Evolutionary conservation across 2,113 vertebrate species (phyloP), one percentile per base, ranked within the genome.

Genomic region (Neolamprologus hecqui): DNA sequence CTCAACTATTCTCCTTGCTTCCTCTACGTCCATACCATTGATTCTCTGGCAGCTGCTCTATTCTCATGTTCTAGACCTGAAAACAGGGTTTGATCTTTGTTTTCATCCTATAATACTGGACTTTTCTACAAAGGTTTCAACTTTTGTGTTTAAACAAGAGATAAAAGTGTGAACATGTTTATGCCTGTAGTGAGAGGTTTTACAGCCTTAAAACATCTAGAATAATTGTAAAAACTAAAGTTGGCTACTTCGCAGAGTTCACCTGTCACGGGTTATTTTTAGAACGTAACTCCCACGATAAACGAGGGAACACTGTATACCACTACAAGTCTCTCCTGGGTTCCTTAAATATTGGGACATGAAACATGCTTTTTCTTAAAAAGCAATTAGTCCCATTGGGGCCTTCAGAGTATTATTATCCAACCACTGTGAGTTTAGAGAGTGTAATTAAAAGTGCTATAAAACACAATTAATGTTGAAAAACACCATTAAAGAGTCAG

Each of bases 381-480:
- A 58, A 58, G 54, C 7, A 15, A 9, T 28, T 57, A 28, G 55
- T 58, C 14, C 55, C 26, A 58, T 31, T 58, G 0, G 26, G 55
- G 3, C 55, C 55, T 58, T 58, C 55, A 9, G 3, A 31, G 2
- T 58, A 28, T 58, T 58, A 58, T 58, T 28, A 31, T 6, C 55
- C 13, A 58, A 58, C 13, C 55, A 58, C 26, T 15, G 55, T 58
- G 55, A 31, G 26, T 58, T 58, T 4, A 31, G 14, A 58, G 55
- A 58, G 55, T 31, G 55, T 58, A 58, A 31, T 58, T 31, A 58
- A 58, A 26, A 26, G 23, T 26, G 23, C 23, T 26, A 26, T 26
- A 26, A 26, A 28, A 28, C 13, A 58, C 0, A 58, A 15, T 57
- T 57, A 14, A 57, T 28, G 23, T 57, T 0, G 4, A 28, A 28